phyloP scores from a whole-genome alignment of 2,797 vertebrate species.

The Paguma larvata region DNA sequence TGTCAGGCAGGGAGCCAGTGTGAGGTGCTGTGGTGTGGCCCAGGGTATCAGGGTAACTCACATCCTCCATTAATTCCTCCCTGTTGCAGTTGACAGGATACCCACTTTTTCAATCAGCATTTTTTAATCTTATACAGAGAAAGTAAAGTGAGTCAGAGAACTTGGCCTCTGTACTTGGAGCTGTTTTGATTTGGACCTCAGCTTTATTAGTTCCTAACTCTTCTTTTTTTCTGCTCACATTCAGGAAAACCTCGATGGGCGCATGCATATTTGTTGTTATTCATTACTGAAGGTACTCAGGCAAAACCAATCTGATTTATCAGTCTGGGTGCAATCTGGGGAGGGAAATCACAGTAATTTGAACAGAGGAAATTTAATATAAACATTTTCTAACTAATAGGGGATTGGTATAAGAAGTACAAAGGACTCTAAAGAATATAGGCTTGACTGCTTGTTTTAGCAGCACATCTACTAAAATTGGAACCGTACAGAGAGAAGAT shows the following conservation, averaged over 20 bases:
- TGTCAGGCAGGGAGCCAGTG: neutral
- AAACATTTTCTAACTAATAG: neutral
- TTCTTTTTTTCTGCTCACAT: neutral
- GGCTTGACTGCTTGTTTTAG: neutral
- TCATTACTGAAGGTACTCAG: neutral
- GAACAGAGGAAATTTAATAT: constrained; percentile 33
- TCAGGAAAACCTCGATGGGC: neutral
- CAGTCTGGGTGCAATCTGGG: neutral
- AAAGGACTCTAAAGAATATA: neutral
- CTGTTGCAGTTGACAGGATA: neutral
- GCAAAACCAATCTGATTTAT: constrained; percentile 12
- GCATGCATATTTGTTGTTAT: neutral
- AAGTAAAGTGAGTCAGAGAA: neutral
- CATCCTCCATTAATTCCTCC: neutral
- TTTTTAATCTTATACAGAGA: neutral
- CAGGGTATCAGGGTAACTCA: neutral
- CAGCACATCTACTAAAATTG: neutral
- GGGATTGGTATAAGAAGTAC: neutral
- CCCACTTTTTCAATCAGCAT: neutral
- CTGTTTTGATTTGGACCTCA: neutral
- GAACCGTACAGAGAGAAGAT: neutral
- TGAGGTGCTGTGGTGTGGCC: neutral
- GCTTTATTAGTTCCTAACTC: neutral
- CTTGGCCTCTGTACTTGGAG: neutral
- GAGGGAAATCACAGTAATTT: neutral